Evolutionary conservation across 2,888 invertebrate species (phyloP), one percentile per base, ranked within the genome.

Genomic region (Euplexia lucipara): DNA sequence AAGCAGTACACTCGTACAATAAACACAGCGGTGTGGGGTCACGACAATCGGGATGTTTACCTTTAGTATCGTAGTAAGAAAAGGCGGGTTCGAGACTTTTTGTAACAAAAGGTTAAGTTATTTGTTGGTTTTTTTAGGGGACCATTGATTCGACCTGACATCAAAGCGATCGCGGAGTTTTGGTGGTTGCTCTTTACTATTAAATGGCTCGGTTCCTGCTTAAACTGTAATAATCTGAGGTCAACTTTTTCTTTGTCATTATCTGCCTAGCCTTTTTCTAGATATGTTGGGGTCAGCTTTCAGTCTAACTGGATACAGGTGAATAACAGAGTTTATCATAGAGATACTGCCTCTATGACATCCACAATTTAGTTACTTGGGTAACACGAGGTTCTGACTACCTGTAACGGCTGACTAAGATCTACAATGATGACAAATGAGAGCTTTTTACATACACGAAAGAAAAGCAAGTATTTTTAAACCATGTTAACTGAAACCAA

Each of bases 101-200:
- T 39, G 67, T 56, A 34, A 70, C 67, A 70, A 67, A 44, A 39
- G 67, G 32, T 56, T 39, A 39, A 69, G 67, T 54, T 67, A 67
- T 69, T 69, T 69, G 69, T 73, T 49, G 48, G 41, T 48, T 73
- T 70, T n/a, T 71, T 66, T 66, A 54, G 67, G 51, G 73, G 54
- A 66, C 45, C 41, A 69, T 54, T 73, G 67, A 69, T 73, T 54
- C 67, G 41, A 32, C 42, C 54, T 54, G 74, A 69, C 67, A 66
- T 73, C 47, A 73, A 68, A 69, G 66, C 32, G 66, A 3, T 69
- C 37, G 16, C 12, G 16, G 4, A 12, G n/a, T 16, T 42, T 42
- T 26, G 39, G 54, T 30, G 48, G 41, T 54, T 26, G n/a, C 41
- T 47, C 1, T 20, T 3, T 34, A 63, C 37, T 71, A 16, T 51